These are phyloP conservation scores for Struthidea cinerea DNA, from an alignment of 2,113 vertebrate species.

Conservation along the genomic window DNA sequence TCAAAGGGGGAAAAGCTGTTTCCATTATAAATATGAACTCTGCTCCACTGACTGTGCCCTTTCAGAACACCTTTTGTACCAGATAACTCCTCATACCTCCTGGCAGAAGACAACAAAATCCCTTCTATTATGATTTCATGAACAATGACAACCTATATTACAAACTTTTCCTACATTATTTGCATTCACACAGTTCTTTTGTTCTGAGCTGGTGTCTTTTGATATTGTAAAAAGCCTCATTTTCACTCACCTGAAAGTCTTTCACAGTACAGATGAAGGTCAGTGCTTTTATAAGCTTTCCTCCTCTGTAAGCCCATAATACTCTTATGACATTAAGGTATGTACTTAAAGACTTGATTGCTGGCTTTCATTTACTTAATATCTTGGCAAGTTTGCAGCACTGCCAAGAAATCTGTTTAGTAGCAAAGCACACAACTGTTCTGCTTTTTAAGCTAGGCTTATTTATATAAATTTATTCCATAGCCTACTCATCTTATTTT, in stretches of 20 bases:
- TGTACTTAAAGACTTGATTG: constrained; percentile 59
- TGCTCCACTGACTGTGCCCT: background rate
- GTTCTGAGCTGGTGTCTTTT: background rate
- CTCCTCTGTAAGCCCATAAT: constrained; percentile 23
- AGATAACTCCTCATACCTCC: background rate
- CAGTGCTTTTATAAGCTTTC: constrained; percentile 1
- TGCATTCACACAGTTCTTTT: background rate
- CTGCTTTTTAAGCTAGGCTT: constrained; percentile 39
- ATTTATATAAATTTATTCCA: constrained; percentile 62
- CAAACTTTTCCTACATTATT: background rate
- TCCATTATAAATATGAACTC: background rate
- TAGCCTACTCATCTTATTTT: constrained; percentile 47
- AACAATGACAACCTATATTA: background rate
- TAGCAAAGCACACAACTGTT: constrained; percentile 48
- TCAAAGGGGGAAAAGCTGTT: background rate
- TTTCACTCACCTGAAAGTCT: background rate
- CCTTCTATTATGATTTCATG: background rate
- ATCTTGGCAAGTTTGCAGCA: constrained; percentile 41
- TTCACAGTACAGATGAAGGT: background rate
- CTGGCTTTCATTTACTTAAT: constrained; percentile 60
- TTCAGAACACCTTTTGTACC: background rate
- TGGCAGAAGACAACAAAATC: background rate
- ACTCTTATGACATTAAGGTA: constrained; percentile 49
- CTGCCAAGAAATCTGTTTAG: constrained; percentile 50
- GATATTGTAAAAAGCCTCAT: background rate